Percentiles rank a stretch among this genome's conserved stretches.
Evolutionary conservation across 2,797 vertebrate genomes (phyloP).

Genomic region (Heterohyrax brucei): DNA sequence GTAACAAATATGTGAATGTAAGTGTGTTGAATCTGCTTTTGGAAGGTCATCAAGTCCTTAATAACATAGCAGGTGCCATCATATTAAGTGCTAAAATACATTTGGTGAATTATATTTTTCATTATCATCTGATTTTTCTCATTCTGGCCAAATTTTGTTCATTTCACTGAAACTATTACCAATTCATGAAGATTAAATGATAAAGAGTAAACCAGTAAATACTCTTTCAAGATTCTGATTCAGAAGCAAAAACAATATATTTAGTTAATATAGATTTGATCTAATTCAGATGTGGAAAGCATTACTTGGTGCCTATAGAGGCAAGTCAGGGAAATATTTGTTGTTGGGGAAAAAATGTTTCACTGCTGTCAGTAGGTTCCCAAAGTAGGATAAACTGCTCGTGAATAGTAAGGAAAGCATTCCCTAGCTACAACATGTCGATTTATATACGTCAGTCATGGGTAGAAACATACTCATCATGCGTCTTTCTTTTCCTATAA

Average conservation of each 20-base stretch:
- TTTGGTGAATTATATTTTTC: not conserved
- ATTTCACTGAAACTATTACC: not conserved
- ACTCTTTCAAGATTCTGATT: not conserved
- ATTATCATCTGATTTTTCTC: not conserved
- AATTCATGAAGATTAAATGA: not conserved
- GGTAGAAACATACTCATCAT: slow-evolving; percentile 85
- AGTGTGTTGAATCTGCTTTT: not conserved
- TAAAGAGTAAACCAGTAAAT: not conserved
- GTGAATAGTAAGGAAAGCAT: not conserved
- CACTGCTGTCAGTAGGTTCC: not conserved
- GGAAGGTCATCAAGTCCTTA: not conserved
- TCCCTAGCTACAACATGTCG: not conserved
- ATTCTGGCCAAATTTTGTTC: not conserved
- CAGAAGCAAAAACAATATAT: slow-evolving; percentile 9
- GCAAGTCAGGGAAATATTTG: not conserved
- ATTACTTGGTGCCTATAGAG: not conserved
- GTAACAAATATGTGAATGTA: not conserved
- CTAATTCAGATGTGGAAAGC: not conserved
- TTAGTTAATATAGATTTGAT: not conserved
- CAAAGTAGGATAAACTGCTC: not conserved
- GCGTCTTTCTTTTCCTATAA: slow-evolving; percentile 8
- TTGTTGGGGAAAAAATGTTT: not conserved
- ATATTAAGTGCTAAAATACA: not conserved
- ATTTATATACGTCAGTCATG: not conserved
- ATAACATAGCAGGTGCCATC: not conserved